Conservation (phyloP, 2,113 vertebrate species). For the Gyps fulvus region DNA sequence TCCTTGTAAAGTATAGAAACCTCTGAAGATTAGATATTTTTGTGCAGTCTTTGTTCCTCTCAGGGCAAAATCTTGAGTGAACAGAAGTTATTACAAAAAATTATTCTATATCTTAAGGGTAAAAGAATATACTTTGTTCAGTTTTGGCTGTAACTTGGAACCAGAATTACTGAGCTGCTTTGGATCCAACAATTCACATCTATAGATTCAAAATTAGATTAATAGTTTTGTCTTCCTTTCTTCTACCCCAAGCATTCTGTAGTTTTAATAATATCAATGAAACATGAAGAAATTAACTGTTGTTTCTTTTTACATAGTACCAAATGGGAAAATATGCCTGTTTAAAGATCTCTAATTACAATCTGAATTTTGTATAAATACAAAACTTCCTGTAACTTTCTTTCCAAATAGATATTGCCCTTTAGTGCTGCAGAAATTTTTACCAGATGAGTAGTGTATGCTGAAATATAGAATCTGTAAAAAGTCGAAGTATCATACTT, state of each 20-base stretch:
- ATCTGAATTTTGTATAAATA: not conserved
- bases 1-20: not conserved
- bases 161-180: slow-evolving; percentile 1
- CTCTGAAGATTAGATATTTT: slow-evolving; percentile 34
- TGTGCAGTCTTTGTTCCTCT: slow-evolving; percentile 24
- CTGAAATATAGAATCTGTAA: not conserved
- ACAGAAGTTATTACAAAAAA: slow-evolving; percentile 41
- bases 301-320: not conserved
- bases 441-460: not conserved
- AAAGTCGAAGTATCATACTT: not conserved
- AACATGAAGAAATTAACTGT: not conserved
- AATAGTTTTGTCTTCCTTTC: not conserved
- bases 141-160: not conserved
- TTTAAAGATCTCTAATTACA: not conserved
- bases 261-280: not conserved
- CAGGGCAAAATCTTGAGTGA: slow-evolving; percentile 21
- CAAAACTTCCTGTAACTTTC: not conserved
- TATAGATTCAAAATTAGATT: not conserved
- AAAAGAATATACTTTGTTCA: not conserved
- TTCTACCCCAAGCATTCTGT: not conserved
- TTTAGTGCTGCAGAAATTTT: not conserved
- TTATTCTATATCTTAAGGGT: not conserved
- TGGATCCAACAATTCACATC: not conserved
- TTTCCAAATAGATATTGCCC: not conserved
- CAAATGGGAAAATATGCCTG: not conserved